Evolutionary conservation across 2,797 vertebrate genomes (phyloP).

Genomic region (Sebastes vulpes): DNA sequence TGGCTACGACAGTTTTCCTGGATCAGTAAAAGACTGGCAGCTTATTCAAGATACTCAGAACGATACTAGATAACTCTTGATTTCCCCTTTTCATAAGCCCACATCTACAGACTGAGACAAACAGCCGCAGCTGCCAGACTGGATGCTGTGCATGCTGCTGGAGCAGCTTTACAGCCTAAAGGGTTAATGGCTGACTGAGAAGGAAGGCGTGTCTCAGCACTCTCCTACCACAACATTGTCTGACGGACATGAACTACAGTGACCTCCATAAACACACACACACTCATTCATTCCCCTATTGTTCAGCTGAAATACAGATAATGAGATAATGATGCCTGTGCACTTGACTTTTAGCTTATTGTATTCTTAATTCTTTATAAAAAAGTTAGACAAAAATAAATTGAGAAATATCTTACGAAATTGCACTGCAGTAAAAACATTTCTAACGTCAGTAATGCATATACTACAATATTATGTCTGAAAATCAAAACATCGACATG

Average conservation of each 20-base stretch:
- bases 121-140: conserved; percentile 29
- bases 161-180: conserved; percentile 43
- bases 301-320: conserved; percentile 39
- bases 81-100: conserved; percentile 12
- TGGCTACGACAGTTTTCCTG: neutral
- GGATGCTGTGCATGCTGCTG: neutral
- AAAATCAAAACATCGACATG: neutral
- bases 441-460: conserved; percentile 1
- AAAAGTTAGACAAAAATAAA: neutral
- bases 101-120: conserved; percentile 18
- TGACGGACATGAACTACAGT: conserved; percentile 76
- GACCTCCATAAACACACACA: conserved; percentile 68
- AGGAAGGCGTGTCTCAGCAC: conserved; percentile 61
- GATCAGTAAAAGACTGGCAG: conserved; percentile 3
- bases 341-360: neutral
- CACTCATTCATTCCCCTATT: conserved; percentile 42
- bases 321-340: neutral
- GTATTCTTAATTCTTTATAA: neutral
- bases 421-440: neutral
- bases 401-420: neutral
- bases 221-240: conserved; percentile 63
- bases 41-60: conserved; percentile 25
- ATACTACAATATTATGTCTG: neutral
- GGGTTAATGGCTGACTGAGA: conserved; percentile 70
- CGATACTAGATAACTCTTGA: conserved; percentile 4